These are phyloP conservation scores for Poeciliopsis occidentalis DNA, from an alignment of 2,113 vertebrate genomes.

Conservation along the genomic window DNA sequence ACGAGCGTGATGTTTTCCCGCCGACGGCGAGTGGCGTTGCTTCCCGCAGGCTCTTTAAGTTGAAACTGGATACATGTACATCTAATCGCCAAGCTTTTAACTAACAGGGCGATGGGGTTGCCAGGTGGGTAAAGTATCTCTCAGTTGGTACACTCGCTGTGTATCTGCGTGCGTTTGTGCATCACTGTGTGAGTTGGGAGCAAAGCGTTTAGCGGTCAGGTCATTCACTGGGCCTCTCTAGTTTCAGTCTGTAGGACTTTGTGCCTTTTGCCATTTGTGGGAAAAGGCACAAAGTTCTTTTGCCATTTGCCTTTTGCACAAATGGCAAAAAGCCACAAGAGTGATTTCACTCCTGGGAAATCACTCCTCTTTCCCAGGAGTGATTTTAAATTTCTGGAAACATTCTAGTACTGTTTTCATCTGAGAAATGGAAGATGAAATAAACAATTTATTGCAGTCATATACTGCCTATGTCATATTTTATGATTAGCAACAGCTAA, in stretches of 20 bases:
- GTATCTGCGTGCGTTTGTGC: conserved; percentile 10
- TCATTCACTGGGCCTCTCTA: conserved; percentile 36
- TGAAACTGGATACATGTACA: conserved; percentile 75
- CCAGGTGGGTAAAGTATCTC: conserved; percentile 75
- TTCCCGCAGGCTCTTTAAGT: conserved; percentile 85
- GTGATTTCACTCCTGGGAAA: too few species aligned
- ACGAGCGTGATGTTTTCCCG: conserved; percentile 80
- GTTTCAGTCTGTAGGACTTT: conserved; percentile 1
- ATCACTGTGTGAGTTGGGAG: conserved; percentile 35
- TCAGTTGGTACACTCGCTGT: conserved; percentile 49
- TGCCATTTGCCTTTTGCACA: too few species aligned
- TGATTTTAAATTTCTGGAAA: not conserved
- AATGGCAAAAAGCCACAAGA: too few species aligned
- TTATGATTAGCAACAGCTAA: too few species aligned
- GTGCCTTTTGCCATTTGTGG: not conserved
- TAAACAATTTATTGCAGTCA: too few species aligned
- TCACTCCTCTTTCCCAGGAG: not conserved
- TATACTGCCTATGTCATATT: too few species aligned
- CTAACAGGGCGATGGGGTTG: conserved; percentile 69
- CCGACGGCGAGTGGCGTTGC: conserved; percentile 75
- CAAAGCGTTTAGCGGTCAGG: conserved; percentile 66
- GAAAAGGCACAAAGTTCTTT: too few species aligned
- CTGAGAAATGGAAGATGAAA: too few species aligned
- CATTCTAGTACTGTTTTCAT: too few species aligned
- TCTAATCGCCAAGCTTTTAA: conserved; percentile 81